Conservation (phyloP, 2,113 vertebrate genomes). For the Mobula hypostoma region DNA sequence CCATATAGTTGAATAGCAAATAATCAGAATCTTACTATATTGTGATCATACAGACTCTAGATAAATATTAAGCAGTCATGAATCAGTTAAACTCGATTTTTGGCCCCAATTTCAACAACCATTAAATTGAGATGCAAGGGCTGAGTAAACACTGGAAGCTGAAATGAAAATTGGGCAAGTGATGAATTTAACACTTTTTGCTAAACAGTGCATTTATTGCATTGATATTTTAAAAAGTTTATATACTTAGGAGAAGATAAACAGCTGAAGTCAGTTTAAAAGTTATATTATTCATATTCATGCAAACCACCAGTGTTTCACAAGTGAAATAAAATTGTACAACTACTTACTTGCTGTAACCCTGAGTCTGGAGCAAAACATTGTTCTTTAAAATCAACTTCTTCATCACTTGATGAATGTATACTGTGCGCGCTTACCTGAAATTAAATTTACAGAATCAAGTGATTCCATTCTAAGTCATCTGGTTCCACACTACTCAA, state of each 20-base stretch:
- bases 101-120: not conserved
- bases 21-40: too few species aligned
- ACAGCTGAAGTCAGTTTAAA: not conserved
- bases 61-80: not conserved
- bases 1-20: too few species aligned
- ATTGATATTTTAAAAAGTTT: not conserved
- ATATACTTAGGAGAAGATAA: not conserved
- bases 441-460: constrained; percentile 39
- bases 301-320: not conserved
- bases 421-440: constrained; percentile 96
- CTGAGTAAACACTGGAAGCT: not conserved
- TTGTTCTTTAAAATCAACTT: constrained; percentile 96
- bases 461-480: constrained; percentile 40
- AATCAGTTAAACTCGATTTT: not conserved
- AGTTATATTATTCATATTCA: not conserved
- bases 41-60: not conserved
- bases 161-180: not conserved
- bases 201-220: not conserved
- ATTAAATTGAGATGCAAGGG: not conserved
- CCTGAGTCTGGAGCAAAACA: constrained; percentile 96
- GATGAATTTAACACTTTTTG: not conserved
- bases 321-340: not conserved
- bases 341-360: constrained; percentile 88
- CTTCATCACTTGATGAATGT: constrained; percentile 96
- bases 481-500: constrained; percentile 34